A percentile compares a stretch with the other conserved stretches of the same genome.
These are phyloP conservation scores for Nematolebias whitei DNA, from an alignment of 2,113 vertebrate species.

Conservation along the genomic window DNA sequence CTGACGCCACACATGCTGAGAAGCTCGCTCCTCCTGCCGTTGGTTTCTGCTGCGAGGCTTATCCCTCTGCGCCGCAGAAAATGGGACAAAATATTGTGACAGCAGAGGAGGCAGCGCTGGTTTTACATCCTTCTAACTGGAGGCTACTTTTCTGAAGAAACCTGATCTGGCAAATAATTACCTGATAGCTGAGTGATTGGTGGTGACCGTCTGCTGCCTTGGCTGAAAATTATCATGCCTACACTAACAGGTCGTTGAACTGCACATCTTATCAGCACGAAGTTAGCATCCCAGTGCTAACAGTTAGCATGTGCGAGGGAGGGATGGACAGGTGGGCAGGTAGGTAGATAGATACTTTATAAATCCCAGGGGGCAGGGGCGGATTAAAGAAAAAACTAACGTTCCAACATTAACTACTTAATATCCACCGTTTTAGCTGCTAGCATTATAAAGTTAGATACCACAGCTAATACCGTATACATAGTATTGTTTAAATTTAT, in stretches of 20 bases:
- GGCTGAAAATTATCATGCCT: not conserved
- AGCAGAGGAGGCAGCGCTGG: not conserved
- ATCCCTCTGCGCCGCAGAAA: slow-evolving; percentile 20
- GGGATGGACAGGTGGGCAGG: too few relatives aligned
- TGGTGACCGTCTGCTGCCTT: too few relatives aligned
- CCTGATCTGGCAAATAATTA: not conserved
- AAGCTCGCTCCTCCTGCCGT: slow-evolving; percentile 19
- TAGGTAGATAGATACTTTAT: too few relatives aligned
- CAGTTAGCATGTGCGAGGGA: not conserved
- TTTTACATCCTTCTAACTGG: not conserved
- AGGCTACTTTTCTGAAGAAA: not conserved
- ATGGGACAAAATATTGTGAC: not conserved
- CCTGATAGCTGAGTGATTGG: not conserved
- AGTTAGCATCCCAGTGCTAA: not conserved
- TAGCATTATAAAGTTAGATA: too few relatives aligned
- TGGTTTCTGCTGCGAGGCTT: slow-evolving; percentile 37
- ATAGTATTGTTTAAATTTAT: too few relatives aligned
- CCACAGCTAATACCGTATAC: too few relatives aligned
- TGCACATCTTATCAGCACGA: not conserved
- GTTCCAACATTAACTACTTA: too few relatives aligned
- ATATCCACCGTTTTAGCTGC: too few relatives aligned
- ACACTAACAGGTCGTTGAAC: too few relatives aligned
- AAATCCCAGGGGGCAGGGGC: too few relatives aligned
- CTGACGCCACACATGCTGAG: slow-evolving; percentile 41
- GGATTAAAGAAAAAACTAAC: too few relatives aligned